Evolutionary conservation across 2,888 invertebrate species (phyloP).

Genomic region (Apotomis turbidana): DNA sequence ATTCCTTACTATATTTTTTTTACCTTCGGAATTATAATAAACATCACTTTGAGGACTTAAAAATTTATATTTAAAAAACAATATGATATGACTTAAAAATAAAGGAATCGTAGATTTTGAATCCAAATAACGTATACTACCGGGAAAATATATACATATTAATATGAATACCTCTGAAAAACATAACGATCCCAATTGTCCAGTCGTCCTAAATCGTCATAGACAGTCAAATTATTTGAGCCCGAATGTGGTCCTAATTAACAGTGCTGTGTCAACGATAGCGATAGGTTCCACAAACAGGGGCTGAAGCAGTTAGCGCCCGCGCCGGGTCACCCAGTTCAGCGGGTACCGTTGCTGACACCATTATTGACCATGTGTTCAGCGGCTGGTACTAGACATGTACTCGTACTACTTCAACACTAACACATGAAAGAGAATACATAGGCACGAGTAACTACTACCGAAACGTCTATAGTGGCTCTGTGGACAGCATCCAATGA

Average conservation of each 20-base stretch:
- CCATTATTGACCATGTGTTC: slow-evolving; percentile 38
- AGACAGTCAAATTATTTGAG: slow-evolving; percentile 1
- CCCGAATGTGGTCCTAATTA: slow-evolving; percentile 47
- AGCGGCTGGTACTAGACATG: background rate
- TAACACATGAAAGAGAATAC: background rate
- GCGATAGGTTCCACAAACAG: slow-evolving; percentile 54
- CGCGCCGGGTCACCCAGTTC: slow-evolving; percentile 69
- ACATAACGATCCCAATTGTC: too few species aligned
- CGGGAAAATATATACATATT: too few species aligned
- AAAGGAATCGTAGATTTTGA: too few species aligned
- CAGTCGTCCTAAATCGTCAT: background rate
- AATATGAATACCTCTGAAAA: too few species aligned
- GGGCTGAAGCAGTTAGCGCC: slow-evolving; percentile 63
- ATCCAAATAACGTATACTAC: too few species aligned
- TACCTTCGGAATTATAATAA: too few species aligned
- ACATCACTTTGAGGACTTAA: too few species aligned
- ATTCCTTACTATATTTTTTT: too few species aligned
- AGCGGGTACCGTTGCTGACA: slow-evolving; percentile 60
- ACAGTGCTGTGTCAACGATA: slow-evolving; percentile 53
- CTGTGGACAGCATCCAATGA: too few species aligned
- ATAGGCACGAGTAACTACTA: background rate
- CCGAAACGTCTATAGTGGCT: too few species aligned
- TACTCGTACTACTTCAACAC: background rate
- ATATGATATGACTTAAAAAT: too few species aligned
- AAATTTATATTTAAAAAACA: too few species aligned